Base-by-base conservation (phyloP, 2,797 vertebrate genomes). In the Nyctibius grandis region DNA sequence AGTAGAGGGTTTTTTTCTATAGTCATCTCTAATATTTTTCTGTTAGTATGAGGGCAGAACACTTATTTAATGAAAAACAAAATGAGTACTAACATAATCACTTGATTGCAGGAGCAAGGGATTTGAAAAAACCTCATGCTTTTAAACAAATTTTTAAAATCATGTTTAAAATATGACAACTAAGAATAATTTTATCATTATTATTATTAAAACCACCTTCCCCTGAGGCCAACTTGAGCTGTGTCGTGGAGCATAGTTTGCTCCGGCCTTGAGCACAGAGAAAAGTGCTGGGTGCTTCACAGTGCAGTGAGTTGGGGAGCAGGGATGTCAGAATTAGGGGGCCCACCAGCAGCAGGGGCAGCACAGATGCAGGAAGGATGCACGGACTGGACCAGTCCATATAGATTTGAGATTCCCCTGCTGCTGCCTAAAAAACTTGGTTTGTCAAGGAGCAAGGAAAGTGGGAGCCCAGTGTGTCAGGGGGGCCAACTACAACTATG, bases 401-500 rank as follows among this genome's bases (percentile, higher is more conserved):
- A 4, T 0, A 47, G 23, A 22, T 22, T 9, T 36, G 59, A 61
- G 26, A 31, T 34, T 53, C n/a, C 22, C 16, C 50, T 65, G 26
- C 70, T 92, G 57, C 8, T 75, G 20, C 15, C 44, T 48, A 23
- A 1, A 72, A 31, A 15, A 4, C 34, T 42, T 9, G 12, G 44
- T 16, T 19, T 61, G 53, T 12, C 25, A 21, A n/a, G 51, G 36
- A 68, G n/a, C 47, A 50, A 38, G 65, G 38, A 14, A 38, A 7
- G 15, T 1, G 18, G 73, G 33, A 80, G 34, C 78, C 50, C 72
- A 38, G 73, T 12, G 48, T 34, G 25, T 9, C 31, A 23, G 65
- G 31, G n/a, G n/a, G 31, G 20, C 10, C 0, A 0, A 4, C 29
- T 7, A 0, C 36, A 6, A 6, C 1, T 1, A 10, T 8, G 3